Evolutionary conservation across 2,113 vertebrate species (phyloP).

Genomic region (Trichomycterus rosablanca): DNA sequence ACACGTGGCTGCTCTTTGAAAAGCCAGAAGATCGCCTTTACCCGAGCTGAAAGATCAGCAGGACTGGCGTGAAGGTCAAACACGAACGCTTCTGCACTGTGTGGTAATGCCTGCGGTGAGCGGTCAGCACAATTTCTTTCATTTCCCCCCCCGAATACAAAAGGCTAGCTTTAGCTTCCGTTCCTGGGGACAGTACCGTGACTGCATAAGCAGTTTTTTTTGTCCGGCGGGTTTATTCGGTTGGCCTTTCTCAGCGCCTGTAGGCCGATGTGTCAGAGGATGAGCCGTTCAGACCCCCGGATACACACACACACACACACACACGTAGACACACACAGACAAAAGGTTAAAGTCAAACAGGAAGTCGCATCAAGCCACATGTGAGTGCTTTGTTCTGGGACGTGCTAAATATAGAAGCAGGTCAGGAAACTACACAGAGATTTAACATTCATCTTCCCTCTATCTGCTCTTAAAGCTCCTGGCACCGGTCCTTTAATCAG

Average conservation of each 20-base stretch:
- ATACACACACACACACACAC: slow-evolving; percentile 14
- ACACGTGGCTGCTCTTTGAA: slow-evolving; percentile 35
- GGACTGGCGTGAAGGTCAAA: slow-evolving; percentile 66
- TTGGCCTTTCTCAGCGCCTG: slow-evolving; percentile 17
- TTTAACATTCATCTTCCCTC: slow-evolving; percentile 52
- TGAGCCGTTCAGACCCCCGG: slow-evolving; percentile 11
- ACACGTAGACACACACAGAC: neutral
- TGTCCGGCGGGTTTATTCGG: slow-evolving; percentile 42
- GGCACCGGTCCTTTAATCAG: slow-evolving; percentile 19
- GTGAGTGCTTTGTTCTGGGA: slow-evolving; percentile 37
- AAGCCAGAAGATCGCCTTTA: slow-evolving; percentile 23
- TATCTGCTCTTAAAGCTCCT: slow-evolving; percentile 29
- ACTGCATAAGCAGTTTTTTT: slow-evolving; percentile 38
- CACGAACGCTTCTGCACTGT: slow-evolving; percentile 53
- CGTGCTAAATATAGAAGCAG: slow-evolving; percentile 51
- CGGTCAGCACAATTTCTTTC: slow-evolving; percentile 59
- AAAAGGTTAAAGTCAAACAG: slow-evolving; percentile 56
- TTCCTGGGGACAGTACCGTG: slow-evolving; percentile 57
- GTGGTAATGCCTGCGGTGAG: slow-evolving; percentile 64
- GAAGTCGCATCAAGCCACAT: slow-evolving; percentile 53
- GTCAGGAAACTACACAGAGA: slow-evolving; percentile 50
- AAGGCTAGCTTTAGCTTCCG: slow-evolving; percentile 54
- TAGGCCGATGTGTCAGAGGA: slow-evolving; percentile 38
- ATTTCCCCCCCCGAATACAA: slow-evolving; percentile 50
- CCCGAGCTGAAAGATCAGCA: slow-evolving; percentile 42